Evolutionary conservation across 2,113 vertebrate genomes (phyloP), one percentile per base, ranked within the genome.

Genomic region (Protobothrops flavoviridis): DNA sequence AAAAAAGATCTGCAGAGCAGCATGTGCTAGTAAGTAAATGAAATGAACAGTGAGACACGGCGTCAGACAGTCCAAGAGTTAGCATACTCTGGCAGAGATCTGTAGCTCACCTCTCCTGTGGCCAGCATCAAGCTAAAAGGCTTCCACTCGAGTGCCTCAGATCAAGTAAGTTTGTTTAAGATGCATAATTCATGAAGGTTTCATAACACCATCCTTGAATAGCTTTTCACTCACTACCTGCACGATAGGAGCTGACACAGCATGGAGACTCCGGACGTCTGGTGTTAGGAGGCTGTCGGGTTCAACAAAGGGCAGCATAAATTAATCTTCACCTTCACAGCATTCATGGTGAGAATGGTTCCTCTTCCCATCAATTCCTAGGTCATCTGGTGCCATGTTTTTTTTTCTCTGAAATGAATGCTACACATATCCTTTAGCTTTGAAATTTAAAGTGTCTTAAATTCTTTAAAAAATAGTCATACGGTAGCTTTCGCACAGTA

Each of bases 131-230:
- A 97, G 97, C 97, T 97, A 97, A 98, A 97, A 97, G 96, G 95
- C 95, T 98, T 98, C 97, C 97, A 96, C 97, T 97, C 48, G 52
- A 97, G 95, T 96, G 96, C 97, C 95, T 96, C 92, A 93, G 95
- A 97, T 98, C 96, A 96, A 98, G 97, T 98, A 98, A 97, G 97
- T 98, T 99, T 98, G 97, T 98, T 98, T 97, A 98, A 97, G 97
- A 97, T 98, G 97, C 97, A 98, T 98, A 98, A 98, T 99, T 99
- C 96, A 98, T 98, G 97, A 98, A 98, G 97, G 95, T 96, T 97
- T 97, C 96, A 97, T 97, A 97, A 96, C 96, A 95, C 95, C 95
- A 97, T 93, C 96, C 97, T 96, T 97, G 96, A 98, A 96, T 98
- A 97, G 97, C 97, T 97, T 97, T 96, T 96, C 95, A 94, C 95